Base-by-base conservation (phyloP, 2,888 invertebrate species). In the Agonopterix alstromeriana region DNA sequence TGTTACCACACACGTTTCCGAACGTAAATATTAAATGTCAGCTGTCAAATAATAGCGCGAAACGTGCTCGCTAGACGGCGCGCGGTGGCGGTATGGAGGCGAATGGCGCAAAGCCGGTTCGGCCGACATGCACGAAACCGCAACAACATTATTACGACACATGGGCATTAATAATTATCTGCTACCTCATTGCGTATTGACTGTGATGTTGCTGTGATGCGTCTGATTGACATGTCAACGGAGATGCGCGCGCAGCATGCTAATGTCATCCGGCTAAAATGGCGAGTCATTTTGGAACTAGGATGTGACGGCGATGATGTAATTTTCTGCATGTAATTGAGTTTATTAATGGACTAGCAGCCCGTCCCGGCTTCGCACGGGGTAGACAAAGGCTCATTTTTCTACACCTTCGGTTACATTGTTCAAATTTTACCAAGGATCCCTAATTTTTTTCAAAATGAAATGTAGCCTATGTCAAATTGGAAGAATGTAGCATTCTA, bases 21-120 rank as follows among this genome's bases (percentile, higher is more conserved):
- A 53, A 56, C 61, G 55, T 52, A 54, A 55, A 38, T 38, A 10
- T 48, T 46, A 53, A 48, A 55, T 57, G n/a, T 45, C 58, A 65
- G 58, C 51, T 67, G 67, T 69, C 66, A 67, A 60, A 63, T 52
- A 53, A 11, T 54, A 56, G 60, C 69, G 72, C 66, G 64, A 64
- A 55, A 57, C 78, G 81, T 77, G 62, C 49, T 63, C 54, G 51
- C 55, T 17, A 48, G 55, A 45, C 64, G 65, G 57, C 55, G 55
- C 38, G 54, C 63, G 63, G 58, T 58, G 58, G 63, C 63, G 59
- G 62, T 71, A 61, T 73, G 73, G n/a, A 38, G 53, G 52, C 51
- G 52, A 47, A 48, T 47, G 53, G 50, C 59, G 49, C 35, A 36
- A 36, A 14, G 40, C 40, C 45, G 9, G 9, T 38, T n/a, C 38